A percentile compares a stretch with the other conserved stretches of the same genome.
These are phyloP conservation scores for Horisme vitalbata DNA, from an alignment of 2,888 invertebrate species.

Conservation along the genomic window DNA sequence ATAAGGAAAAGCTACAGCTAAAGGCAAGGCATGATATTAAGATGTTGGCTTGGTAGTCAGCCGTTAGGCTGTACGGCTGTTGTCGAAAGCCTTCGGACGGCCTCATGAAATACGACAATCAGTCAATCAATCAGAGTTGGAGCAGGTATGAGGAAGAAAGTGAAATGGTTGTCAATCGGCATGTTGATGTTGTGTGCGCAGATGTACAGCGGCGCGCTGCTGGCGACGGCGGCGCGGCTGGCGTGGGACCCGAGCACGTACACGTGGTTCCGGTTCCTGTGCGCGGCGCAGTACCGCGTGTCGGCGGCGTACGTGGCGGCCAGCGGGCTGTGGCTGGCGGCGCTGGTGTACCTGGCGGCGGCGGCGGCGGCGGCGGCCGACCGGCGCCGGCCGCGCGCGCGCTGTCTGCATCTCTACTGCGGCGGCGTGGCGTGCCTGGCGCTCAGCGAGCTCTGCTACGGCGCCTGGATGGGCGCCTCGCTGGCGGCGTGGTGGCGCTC, in stretches of 20 bases:
- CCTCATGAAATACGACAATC: too few relatives aligned
- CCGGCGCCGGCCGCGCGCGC: too few relatives aligned
- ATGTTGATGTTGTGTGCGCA: conserved; percentile 34
- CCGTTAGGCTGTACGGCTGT: too few relatives aligned
- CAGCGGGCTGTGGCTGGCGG: conserved; percentile 71
- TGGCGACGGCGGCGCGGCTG: conserved; percentile 77
- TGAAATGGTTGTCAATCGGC: too few relatives aligned
- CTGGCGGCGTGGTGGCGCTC: conserved; percentile 72
- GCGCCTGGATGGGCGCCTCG: conserved; percentile 73
- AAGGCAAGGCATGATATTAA: too few relatives aligned
- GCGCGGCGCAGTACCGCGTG: conserved; percentile 75
- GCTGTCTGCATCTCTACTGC: conserved; percentile 54
- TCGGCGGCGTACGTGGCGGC: conserved; percentile 70
- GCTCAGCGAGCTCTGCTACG: conserved; percentile 70
- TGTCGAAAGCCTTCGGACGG: too few relatives aligned
- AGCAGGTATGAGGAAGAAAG: too few relatives aligned
- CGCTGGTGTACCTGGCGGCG: conserved; percentile 68
- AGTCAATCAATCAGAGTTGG: too few relatives aligned
- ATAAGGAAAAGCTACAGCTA: too few relatives aligned
- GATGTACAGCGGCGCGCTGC: conserved; percentile 79
- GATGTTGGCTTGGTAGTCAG: too few relatives aligned
- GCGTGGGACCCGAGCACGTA: conserved; percentile 80
- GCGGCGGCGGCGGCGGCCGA: conserved; percentile 43
- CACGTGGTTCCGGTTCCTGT: conserved; percentile 78
- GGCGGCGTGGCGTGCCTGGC: conserved; percentile 67